These are phyloP conservation scores for Naso thynnoides DNA, from an alignment of 2,797 vertebrate species.

Conservation along the genomic window DNA sequence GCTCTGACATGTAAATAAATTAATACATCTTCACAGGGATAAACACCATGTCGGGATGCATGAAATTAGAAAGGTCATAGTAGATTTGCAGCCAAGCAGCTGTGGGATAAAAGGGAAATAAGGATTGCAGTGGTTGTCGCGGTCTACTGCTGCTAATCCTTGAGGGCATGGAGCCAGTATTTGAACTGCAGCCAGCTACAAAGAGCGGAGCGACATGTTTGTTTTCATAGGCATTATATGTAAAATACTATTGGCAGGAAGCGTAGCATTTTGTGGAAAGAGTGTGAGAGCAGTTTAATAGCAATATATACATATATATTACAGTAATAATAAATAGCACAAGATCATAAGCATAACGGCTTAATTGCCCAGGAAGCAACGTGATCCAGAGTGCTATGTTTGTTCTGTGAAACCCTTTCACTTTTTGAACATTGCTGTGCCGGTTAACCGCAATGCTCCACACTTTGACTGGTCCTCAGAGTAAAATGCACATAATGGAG, in stretches of 20 bases:
- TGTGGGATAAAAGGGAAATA: constrained; percentile 44
- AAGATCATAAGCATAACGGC: constrained; percentile 51
- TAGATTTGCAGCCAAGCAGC: constrained; percentile 36
- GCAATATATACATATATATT: constrained; percentile 25
- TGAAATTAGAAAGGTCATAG: constrained; percentile 36
- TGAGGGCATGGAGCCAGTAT: constrained; percentile 50
- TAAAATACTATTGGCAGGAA: constrained; percentile 59
- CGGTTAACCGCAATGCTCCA: constrained; percentile 14
- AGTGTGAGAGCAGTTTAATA: constrained; percentile 28
- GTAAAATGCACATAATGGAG: constrained; percentile 34
- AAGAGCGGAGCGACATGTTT: constrained; percentile 58
- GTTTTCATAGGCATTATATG: constrained; percentile 64
- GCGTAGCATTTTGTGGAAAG: constrained; percentile 23
- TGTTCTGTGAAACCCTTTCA: constrained; percentile 38
- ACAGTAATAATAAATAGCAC: constrained; percentile 56
- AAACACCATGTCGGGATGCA: constrained; percentile 32
- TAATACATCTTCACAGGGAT: constrained; percentile 33
- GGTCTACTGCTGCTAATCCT: constrained; percentile 52
- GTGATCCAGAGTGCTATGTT: constrained; percentile 45
- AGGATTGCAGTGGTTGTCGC: constrained; percentile 21
- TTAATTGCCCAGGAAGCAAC: constrained; percentile 43
- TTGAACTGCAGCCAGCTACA: constrained; percentile 62
- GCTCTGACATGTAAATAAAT: constrained; percentile 62
- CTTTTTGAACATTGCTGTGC: constrained; percentile 37
- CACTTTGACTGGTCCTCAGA: constrained; percentile 27